Evolutionary conservation across 1,140 invertebrate genomes (phyloP), one percentile per base, ranked within the genome.

Genomic region (Conus ventricosus): DNA sequence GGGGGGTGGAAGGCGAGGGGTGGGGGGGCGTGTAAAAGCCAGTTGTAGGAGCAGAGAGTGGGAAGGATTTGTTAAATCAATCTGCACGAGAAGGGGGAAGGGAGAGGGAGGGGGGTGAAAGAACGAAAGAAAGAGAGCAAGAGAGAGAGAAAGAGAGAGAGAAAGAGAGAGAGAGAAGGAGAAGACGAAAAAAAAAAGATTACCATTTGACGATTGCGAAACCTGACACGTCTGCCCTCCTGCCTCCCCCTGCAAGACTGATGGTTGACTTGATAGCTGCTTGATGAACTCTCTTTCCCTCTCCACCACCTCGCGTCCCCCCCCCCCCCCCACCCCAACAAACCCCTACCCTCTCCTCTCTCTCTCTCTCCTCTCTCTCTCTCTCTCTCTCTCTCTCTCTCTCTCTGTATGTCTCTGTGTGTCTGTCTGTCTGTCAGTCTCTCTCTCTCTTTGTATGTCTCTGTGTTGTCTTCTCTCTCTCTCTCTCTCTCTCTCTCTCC

Each of bases 401-500:
- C 78, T 81, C 15, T 20, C 27, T 51, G 11, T 55, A 4, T 55
- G 5, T 5, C 81, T n/a, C 23, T 83, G 25, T 83, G 8, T 83
- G 25, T 83, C 10, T 83, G 5, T 83, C 54, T 55, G 51, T 83
- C 54, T 55, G 6, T 83, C 78, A n/a, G n/a, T 39, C 27, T 81
- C 27, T 51, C 27, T 51, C 27, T 51, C 78, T 39, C 78, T 81
- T n/a, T 51, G 11, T 55, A 4, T 55, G 5, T 5, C 81, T n/a
- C n/a, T n/a, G 13, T 51, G 6, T 5, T 53, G 13, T 25, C 25
- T 25, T 39, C 27, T 81, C 27, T 51, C 27, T 51, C 27, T 51
- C 78, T 39, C 78, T 81, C 78, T 39, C 78, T 81, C 78, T 39
- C 78, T 81, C 78, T 81, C 78, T 81, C 78, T 81, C 78, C 51